Evolutionary conservation across 2,888 invertebrate genomes (phyloP), one percentile per base, ranked within the genome.

Genomic region (Icerya purchasi): DNA sequence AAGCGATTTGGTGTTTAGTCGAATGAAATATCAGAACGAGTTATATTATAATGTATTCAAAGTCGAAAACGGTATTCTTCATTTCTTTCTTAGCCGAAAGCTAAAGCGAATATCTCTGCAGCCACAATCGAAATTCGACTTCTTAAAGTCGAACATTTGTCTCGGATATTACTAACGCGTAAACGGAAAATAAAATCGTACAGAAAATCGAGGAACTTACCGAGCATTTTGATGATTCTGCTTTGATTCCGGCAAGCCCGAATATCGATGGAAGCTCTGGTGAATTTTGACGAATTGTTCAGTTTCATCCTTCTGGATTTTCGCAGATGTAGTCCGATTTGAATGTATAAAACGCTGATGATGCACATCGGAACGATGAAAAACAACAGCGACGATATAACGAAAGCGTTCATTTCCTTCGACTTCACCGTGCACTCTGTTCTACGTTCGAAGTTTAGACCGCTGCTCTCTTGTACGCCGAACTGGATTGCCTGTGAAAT

Each of bases 211-310:
- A n/a, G n/a, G n/a, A n/a, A 76, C 83, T 82, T 71, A 86, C 86
- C 81, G 56, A 87, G 71, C 86, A 87, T 87, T 69, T 84, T 78
- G 66, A 87, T 83, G 64, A 86, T 85, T 67, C 80, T 75, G 67
- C 73, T 79, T 69, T 77, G 80, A 62, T 64, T 65, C 52, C 64
- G 63, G 21, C 62, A 60, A 21, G 59, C 60, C 50, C 60, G 56
- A 10, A 64, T 22, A 5, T 62, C 62, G n/a, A 58, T 24, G n/a
- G 51, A 52, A 18, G 64, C 62, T 8, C 62, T 62, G 18, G 61
- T 57, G 53, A 60, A 58, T 50, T 64, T 64, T 1, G 65, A 64
- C 0, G 64, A 63, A 1, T 61, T 61, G 36, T 36, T 36, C 57
- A 63, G 59, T 50, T 63, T 64, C 56, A 66, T 62, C 54, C 64